phyloP scores from a whole-genome alignment of 2,888 invertebrate species.

The Carterocephalus palaemon region DNA sequence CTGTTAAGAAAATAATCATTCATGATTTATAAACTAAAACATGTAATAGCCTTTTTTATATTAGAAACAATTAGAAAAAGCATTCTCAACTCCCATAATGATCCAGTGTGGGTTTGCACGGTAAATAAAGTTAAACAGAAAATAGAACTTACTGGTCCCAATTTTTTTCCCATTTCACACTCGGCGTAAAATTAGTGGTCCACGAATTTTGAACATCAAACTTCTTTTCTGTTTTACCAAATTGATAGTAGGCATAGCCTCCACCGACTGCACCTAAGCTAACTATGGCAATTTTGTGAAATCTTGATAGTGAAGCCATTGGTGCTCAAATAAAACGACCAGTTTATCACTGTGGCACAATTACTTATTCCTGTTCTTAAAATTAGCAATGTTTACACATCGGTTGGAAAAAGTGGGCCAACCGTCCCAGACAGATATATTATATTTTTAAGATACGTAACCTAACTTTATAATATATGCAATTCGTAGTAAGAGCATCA shows the following conservation, averaged over 20 bases:
- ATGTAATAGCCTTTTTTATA: no score
- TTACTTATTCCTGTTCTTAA: no score
- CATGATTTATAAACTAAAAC: no score
- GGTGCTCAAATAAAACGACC: constrained; percentile 14
- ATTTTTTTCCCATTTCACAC: constrained; percentile 89
- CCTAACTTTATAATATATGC: no score
- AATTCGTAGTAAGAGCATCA: no score
- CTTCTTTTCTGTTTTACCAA: constrained; percentile 63
- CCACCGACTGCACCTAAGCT: constrained; percentile 84
- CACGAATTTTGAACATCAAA: constrained; percentile 81
- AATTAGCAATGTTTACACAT: constrained; percentile 10
- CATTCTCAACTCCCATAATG: not conserved
- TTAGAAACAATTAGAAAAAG: no score
- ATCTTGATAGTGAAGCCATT: constrained; percentile 79
- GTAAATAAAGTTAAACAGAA: no score
- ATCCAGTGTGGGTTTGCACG: not conserved
- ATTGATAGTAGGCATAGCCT: constrained; percentile 80
- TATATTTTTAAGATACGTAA: no score
- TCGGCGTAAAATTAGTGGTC: constrained; percentile 83
- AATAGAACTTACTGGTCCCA: constrained; percentile 88
- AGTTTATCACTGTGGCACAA: constrained; percentile 10
- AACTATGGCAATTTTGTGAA: constrained; percentile 77
- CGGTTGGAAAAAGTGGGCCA: constrained; percentile 11
- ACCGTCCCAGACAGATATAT: not conserved
- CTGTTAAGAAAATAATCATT: constrained; percentile 56